phyloP scores from a whole-genome alignment of 2,797 vertebrate genomes.

The Malurus splendens region DNA sequence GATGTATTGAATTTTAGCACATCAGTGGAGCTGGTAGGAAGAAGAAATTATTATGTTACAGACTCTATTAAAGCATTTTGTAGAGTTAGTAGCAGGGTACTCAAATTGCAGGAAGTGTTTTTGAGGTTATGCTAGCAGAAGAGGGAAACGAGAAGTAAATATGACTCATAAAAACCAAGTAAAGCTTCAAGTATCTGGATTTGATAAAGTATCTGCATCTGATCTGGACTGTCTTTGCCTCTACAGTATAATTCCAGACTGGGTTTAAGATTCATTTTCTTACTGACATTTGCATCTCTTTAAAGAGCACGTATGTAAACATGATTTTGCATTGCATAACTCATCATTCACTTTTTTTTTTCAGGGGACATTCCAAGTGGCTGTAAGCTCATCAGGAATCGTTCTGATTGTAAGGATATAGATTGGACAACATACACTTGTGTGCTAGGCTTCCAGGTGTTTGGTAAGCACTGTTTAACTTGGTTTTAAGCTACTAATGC shows the following conservation, averaged over 20 bases:
- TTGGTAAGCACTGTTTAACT: conserved; percentile 76
- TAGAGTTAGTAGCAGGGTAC: neutral
- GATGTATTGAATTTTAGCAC: neutral
- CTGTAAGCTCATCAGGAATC: conserved; percentile 93
- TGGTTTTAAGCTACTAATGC: neutral
- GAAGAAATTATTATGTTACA: neutral
- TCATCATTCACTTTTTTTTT: neutral
- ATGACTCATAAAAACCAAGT: neutral
- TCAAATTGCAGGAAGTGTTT: neutral
- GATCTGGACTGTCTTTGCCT: neutral
- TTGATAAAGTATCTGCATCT: neutral
- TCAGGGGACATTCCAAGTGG: conserved; percentile 92
- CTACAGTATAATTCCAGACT: neutral
- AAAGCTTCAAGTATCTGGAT: neutral
- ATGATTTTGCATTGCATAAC: neutral
- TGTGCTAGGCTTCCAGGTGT: conserved; percentile 95
- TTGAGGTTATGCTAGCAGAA: neutral
- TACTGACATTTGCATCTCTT: neutral
- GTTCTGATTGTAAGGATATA: conserved; percentile 95
- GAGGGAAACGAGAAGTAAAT: neutral
- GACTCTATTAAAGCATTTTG: neutral
- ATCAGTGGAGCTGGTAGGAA: neutral
- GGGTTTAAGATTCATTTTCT: neutral
- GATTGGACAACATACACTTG: conserved; percentile 96
- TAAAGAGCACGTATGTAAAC: neutral